Base-by-base conservation (phyloP, 2,797 vertebrate genomes). In the Yasuhikotakia modesta region DNA sequence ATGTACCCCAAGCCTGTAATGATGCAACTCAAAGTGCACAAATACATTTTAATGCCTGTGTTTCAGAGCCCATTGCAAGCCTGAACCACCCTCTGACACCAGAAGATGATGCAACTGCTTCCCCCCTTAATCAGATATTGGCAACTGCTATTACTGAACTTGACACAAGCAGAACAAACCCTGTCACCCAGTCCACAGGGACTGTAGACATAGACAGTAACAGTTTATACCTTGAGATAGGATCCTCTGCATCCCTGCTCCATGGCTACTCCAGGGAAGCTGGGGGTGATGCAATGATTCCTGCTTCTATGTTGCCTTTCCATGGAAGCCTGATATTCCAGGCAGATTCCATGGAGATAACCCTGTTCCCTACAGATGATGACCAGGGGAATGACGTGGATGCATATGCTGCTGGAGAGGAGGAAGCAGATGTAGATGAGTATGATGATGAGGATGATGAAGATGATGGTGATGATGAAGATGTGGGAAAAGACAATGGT, bases 271-370 rank as follows among this genome's bases (percentile, higher is more conserved):
- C 88, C 78, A 83, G 84, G 68, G 86, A 93, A 76, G 93, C 87
- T 0, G 91, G 88, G 4, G 91, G 89, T 0, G 94, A 96, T 19
- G 90, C 88, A 0, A 94, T 99, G 95, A 96, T 99, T 82, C 96
- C 97, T 0, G 97, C 96, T 0, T 92, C 95, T 0, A 90, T 97
- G 73, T 92, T 99, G 79, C 95, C 97, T 0, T 95, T 96, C 78
- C 93, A 91, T 13, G 95, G 96, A 30, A 98, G 96, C 79, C 92
- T 98, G 8, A 95, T 99, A 70, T 97, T 98, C 70, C 95, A 95
- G 84, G 97, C 96, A 0, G 97, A 98, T 78, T 94, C 96, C 0
- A 93, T 98, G 92, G 97, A 98, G 89, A 96, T 99, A 85, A 93
- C 93, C 0, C 91, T 96, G 2, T 94, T 95, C 75, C 90, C 94